Evolutionary conservation across 1,140 invertebrate genomes (phyloP), one percentile per base, ranked within the genome.

Genomic region (Holotrichia oblita): DNA sequence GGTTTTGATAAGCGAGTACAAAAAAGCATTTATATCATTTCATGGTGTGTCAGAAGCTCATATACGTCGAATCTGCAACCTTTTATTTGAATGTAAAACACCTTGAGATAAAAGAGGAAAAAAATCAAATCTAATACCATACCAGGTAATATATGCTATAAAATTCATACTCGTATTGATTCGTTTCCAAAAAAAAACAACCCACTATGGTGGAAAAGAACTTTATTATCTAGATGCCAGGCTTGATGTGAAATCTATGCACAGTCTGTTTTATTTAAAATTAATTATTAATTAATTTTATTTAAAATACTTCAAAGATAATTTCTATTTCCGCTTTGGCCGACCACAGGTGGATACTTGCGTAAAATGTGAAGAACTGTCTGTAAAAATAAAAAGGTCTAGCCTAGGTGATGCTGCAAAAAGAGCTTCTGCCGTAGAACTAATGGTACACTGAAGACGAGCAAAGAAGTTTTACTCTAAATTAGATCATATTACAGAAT

Each of bases 381-480:
- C 44, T 48, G 17, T 80, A 48, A 79, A 77, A 77, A 73, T 79
- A 40, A 79, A 79, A 40, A 79, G 69, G 77, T 48, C 79, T 40
- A 77, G 59, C 22, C 69, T 80, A 24, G 64, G 69, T 27, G 75
- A 73, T 22, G 41, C 59, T 42, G 75, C 76, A 44, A 77, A 73
- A 77, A 34, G 44, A 55, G 79, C 69, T 24, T 76, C 79, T 42
- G 20, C 22, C 34, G 74, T 55, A 41, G 61, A 79, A 69, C 20
- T 77, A 61, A 27, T 77, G n/a, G 44, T 77, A 77, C 76, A 80
- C 40, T 24, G 42, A 72, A 20, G 64, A 9, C 64, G 78, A 79
- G 79, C 82, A 77, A 82, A 82, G 82, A 85, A 82, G 78, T 84
- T 83, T 81, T 82, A 82, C 79, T 81, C 12, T 42, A 41, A 34